These are phyloP conservation scores for Scaptomyza hsui DNA, from an alignment of 1,140 invertebrate species.

Conservation along the genomic window DNA sequence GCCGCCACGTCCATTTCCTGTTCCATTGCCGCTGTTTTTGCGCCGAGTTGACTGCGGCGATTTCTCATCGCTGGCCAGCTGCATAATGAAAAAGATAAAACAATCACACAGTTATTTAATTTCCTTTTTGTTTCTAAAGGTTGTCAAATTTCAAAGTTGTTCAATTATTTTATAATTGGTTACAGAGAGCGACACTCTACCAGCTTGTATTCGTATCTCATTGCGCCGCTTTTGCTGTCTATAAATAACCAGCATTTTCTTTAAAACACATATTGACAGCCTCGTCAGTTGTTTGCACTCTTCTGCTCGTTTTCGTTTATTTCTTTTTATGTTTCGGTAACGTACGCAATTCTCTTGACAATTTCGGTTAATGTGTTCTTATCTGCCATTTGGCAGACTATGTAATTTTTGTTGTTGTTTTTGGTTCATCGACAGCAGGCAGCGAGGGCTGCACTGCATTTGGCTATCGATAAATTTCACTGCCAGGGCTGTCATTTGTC, in stretches of 20 bases:
- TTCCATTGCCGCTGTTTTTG: slow-evolving; percentile 47
- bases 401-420: slow-evolving; percentile 33
- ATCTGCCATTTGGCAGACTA: slow-evolving; percentile 13
- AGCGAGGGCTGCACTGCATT: slow-evolving; percentile 32
- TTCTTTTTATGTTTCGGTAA: slow-evolving; percentile 15
- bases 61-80: slow-evolving; percentile 71
- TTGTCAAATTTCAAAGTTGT: background rate
- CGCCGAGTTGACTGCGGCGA: slow-evolving; percentile 37
- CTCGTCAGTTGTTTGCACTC: slow-evolving; percentile 38
- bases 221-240: slow-evolving; percentile 42
- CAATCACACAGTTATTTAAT: background rate
- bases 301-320: slow-evolving; percentile 7
- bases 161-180: background rate
- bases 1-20: slow-evolving; percentile 43
- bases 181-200: slow-evolving; percentile 17
- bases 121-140: background rate
- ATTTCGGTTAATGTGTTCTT: slow-evolving; percentile 17
- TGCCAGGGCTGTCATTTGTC: slow-evolving; percentile 18
- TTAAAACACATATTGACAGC: slow-evolving; percentile 51
- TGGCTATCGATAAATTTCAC: slow-evolving; percentile 31
- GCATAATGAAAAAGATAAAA: slow-evolving; percentile 11
- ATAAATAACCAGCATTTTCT: slow-evolving; percentile 48
- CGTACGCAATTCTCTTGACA: slow-evolving; percentile 10
- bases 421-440: slow-evolving; percentile 28
- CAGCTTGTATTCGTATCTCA: slow-evolving; percentile 75